These are phyloP conservation scores for Drosophila subobscura DNA, from an alignment of 1,140 invertebrate genomes.

Conservation along the genomic window DNA sequence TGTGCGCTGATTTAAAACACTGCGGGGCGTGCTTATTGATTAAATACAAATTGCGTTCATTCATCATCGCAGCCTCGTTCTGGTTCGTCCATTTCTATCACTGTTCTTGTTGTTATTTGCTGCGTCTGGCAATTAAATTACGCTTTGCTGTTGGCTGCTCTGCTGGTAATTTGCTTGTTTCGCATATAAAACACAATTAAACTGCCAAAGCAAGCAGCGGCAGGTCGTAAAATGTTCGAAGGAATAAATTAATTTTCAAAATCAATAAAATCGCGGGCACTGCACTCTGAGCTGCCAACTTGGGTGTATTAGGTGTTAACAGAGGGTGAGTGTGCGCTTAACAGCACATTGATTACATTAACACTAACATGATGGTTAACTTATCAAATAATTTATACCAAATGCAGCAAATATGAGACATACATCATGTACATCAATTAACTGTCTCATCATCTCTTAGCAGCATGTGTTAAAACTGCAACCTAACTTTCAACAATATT, in stretches of 20 bases:
- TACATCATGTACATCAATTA: no score
- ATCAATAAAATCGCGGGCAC: no score
- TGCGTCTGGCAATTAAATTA: conserved; percentile 72
- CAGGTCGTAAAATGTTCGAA: no score
- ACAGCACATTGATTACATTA: no score
- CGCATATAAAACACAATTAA: conserved; percentile 44
- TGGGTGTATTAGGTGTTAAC: neutral
- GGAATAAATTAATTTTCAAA: neutral
- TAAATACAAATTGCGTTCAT: conserved; percentile 81
- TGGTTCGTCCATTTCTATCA: conserved; percentile 17
- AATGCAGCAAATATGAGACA: no score
- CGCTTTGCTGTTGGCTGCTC: conserved; percentile 54
- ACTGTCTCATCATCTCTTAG: no score
- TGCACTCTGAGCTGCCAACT: conserved; percentile 4
- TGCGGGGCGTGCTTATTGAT: conserved; percentile 80
- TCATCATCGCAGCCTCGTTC: conserved; percentile 58
- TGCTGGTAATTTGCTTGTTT: conserved; percentile 27
- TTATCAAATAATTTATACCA: no score
- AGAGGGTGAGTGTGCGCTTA: neutral
- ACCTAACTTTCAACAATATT: no score
- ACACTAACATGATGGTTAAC: no score
- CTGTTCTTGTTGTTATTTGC: conserved; percentile 34
- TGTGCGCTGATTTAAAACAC: conserved; percentile 81
- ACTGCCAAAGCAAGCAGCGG: neutral
- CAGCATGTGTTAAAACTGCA: no score